Evolutionary conservation across 1,140 invertebrate species (phyloP).

Genomic region (Drosophila tristis): DNA sequence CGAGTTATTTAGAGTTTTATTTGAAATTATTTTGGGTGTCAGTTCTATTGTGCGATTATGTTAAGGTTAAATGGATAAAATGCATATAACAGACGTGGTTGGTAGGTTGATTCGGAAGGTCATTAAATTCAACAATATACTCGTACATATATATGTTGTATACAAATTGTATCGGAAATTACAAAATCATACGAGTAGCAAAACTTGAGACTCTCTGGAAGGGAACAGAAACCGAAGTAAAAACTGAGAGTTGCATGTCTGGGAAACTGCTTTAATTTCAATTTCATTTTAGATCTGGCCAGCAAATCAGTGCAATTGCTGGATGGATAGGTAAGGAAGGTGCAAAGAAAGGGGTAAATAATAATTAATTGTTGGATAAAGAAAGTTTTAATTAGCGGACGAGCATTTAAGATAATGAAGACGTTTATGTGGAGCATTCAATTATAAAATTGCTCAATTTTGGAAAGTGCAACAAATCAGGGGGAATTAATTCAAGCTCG

Average conservation of each 20-base stretch:
- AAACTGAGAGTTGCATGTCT: slow-evolving; percentile 47
- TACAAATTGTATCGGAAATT: too few species aligned
- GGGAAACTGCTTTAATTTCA: slow-evolving; percentile 68
- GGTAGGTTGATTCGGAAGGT: too few species aligned
- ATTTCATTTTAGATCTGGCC: slow-evolving; percentile 65
- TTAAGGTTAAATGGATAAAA: too few species aligned
- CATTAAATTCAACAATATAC: too few species aligned
- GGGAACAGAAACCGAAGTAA: slow-evolving; percentile 9
- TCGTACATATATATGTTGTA: too few species aligned
- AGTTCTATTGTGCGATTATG: too few species aligned
- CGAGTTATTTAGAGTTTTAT: too few species aligned
- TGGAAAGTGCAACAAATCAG: slow-evolving; percentile 64
- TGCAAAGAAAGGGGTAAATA: slow-evolving; percentile 1
- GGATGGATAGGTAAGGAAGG: slow-evolving; percentile 16
- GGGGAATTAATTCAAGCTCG: slow-evolving; percentile 24
- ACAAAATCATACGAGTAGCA: too few species aligned
- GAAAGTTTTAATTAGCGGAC: slow-evolving; percentile 73
- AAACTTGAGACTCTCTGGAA: not conserved
- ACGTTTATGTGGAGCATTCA: slow-evolving; percentile 73
- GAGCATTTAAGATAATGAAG: slow-evolving; percentile 72
- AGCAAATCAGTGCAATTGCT: slow-evolving; percentile 35
- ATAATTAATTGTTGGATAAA: slow-evolving; percentile 61
- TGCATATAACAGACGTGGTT: too few species aligned
- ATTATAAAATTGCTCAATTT: slow-evolving; percentile 68
- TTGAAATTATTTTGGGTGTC: not conserved